These are phyloP conservation scores for Dynastes hyllus DNA, from an alignment of 2,888 invertebrate species.

Conservation along the genomic window DNA sequence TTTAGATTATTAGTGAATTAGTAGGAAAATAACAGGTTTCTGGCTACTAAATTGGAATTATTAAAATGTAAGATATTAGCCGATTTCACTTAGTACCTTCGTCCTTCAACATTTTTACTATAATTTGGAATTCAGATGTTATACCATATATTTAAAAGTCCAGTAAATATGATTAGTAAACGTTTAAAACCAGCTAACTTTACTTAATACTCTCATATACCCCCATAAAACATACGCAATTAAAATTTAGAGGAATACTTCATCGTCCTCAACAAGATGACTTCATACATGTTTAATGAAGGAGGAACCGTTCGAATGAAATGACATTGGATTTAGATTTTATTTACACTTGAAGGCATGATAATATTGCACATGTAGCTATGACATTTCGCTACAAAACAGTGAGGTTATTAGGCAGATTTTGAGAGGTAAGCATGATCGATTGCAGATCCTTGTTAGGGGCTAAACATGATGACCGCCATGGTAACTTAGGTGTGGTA, in stretches of 20 bases:
- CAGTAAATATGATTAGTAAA: too few relatives aligned
- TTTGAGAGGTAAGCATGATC: constrained; percentile 44
- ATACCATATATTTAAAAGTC: too few relatives aligned
- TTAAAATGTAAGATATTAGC: background rate
- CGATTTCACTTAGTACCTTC: background rate
- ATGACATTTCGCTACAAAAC: constrained; percentile 23
- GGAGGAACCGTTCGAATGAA: background rate
- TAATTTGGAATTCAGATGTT: constrained; percentile 27
- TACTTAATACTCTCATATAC: too few relatives aligned
- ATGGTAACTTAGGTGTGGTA: constrained; percentile 65
- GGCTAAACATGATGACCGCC: constrained; percentile 56
- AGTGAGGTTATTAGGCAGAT: constrained; percentile 35
- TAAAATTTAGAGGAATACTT: too few relatives aligned
- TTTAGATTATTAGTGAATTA: constrained; percentile 15
- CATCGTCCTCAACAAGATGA: background rate
- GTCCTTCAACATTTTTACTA: constrained; percentile 11
- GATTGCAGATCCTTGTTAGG: constrained; percentile 56
- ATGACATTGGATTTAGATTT: constrained; percentile 15
- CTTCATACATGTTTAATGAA: background rate
- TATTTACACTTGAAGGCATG: background rate
- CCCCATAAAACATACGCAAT: too few relatives aligned
- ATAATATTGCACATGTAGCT: background rate
- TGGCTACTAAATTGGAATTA: background rate
- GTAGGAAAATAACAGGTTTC: constrained; percentile 25
- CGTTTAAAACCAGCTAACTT: too few relatives aligned